Evolutionary conservation across 2,888 invertebrate species (phyloP), one percentile per base, ranked within the genome.

Genomic region (Blera fallax): DNA sequence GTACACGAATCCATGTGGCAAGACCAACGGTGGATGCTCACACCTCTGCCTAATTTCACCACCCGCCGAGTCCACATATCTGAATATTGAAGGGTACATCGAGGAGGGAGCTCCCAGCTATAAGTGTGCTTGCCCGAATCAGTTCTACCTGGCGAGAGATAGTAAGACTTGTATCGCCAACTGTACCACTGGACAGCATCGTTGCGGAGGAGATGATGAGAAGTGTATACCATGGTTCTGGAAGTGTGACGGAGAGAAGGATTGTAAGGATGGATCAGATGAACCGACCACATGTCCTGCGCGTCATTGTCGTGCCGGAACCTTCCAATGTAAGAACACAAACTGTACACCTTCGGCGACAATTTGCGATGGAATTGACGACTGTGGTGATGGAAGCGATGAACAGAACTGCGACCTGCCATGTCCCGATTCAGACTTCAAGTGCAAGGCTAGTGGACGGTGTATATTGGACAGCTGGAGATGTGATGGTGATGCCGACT

Each of bases 401-500:
- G 96, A 96, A 89, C 95, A 95, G 27, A 95, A 96, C 88, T 99
- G 99, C 90, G 94, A 95, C 14, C 94, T 96, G 87, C 96, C 96
- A 18, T 98, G 98, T 89, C 97, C 97, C 0, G 95, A 96, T 64
- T 94, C 97, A 1, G 97, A 98, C 91, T 98, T 98, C 93, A 98
- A 98, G 90, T 98, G 98, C 90, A 95, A 95, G 88, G 94, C 95
- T 0, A 97, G 96, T 88, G 98, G 98, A 0, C 94, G 97, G 21
- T 98, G 98, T 90, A 97, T 98, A 87, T 94, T 98, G 76, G 95
- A 96, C 79, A 96, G 97, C 87, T 98, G 98, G 98, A 96, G 96
- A 88, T 98, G 98, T 90, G 98, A 99, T 90, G 98, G 98, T 18
- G 98, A 99, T 90, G 96, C 98, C 3, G 99, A 99, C 91, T 97